phyloP scores from a whole-genome alignment of 1,140 invertebrate species.

The Lordiphosa stackelbergi region DNA sequence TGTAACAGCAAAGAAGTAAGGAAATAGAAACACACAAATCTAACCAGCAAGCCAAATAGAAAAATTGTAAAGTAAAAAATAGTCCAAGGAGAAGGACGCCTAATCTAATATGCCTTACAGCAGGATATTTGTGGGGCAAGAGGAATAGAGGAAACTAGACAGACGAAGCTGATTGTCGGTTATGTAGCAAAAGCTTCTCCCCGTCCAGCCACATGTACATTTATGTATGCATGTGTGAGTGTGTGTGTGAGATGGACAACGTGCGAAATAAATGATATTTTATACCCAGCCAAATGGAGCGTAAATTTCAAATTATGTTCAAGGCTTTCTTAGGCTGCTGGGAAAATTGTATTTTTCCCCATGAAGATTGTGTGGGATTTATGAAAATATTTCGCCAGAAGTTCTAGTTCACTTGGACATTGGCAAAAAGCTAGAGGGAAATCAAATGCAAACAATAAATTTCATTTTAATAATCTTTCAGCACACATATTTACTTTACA shows the following conservation, averaged over 20 bases:
- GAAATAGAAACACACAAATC: slow-evolving; percentile 25
- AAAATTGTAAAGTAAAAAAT: slow-evolving; percentile 52
- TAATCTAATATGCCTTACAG: slow-evolving; percentile 57
- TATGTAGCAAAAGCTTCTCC: slow-evolving; percentile 25
- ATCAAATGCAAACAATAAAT: not conserved
- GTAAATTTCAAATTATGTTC: slow-evolving; percentile 61
- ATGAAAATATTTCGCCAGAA: slow-evolving; percentile 11
- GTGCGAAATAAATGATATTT: slow-evolving; percentile 58
- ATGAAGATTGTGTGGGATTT: slow-evolving; percentile 21
- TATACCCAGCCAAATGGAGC: slow-evolving; percentile 31
- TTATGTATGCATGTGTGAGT: not conserved
- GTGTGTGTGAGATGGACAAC: slow-evolving; percentile 26
- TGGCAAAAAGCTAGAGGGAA: not conserved
- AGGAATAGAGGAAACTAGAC: slow-evolving; percentile 4
- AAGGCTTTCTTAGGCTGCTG: slow-evolving; percentile 47
- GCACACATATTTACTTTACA: slow-evolving; percentile 42
- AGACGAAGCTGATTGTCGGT: slow-evolving; percentile 38
- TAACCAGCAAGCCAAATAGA: slow-evolving; percentile 49
- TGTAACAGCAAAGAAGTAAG: slow-evolving; percentile 23
- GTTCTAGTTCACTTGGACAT: too few relatives aligned
- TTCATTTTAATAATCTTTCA: slow-evolving; percentile 7
- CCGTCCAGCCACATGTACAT: too few relatives aligned
- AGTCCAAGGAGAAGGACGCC: slow-evolving; percentile 23
- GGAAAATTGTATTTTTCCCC: slow-evolving; percentile 40
- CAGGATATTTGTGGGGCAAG: slow-evolving; percentile 48